Conservation (phyloP, 2,888 invertebrate species). For the Thalpophila matura region DNA sequence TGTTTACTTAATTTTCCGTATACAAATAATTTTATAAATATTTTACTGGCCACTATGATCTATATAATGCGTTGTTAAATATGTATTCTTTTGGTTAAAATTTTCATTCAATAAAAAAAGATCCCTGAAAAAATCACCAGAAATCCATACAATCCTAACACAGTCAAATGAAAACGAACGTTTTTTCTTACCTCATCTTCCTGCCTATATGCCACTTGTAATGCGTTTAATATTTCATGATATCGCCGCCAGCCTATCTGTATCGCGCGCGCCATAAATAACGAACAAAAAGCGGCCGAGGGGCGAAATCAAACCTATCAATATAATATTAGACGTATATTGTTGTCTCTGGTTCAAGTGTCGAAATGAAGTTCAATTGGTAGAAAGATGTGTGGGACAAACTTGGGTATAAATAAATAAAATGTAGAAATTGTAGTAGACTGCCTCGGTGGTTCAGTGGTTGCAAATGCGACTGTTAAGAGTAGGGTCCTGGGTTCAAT, state of each 20-base stretch:
- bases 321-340: slow-evolving; percentile 86
- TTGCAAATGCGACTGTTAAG: no score
- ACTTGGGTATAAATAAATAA: slow-evolving; percentile 18
- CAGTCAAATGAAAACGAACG: slow-evolving; percentile 80
- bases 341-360: slow-evolving; percentile 70
- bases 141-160: slow-evolving; percentile 68
- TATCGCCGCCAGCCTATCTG: slow-evolving; percentile 86
- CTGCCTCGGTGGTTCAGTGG: no score
- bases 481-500: no score
- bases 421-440: not conserved
- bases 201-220: slow-evolving; percentile 89
- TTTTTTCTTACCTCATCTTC: slow-evolving; percentile 89
- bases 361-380: slow-evolving; percentile 53
- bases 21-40: no score
- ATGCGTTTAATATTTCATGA: slow-evolving; percentile 91
- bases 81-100: no score
- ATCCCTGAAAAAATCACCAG: slow-evolving; percentile 6
- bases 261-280: slow-evolving; percentile 88
- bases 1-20: no score
- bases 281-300: slow-evolving; percentile 82
- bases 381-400: slow-evolving; percentile 14
- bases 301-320: slow-evolving; percentile 87
- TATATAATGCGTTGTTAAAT: no score
- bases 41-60: no score
- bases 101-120: not conserved